Base-by-base conservation (phyloP, 2,888 invertebrate genomes). In the Apodemia hepburni region DNA sequence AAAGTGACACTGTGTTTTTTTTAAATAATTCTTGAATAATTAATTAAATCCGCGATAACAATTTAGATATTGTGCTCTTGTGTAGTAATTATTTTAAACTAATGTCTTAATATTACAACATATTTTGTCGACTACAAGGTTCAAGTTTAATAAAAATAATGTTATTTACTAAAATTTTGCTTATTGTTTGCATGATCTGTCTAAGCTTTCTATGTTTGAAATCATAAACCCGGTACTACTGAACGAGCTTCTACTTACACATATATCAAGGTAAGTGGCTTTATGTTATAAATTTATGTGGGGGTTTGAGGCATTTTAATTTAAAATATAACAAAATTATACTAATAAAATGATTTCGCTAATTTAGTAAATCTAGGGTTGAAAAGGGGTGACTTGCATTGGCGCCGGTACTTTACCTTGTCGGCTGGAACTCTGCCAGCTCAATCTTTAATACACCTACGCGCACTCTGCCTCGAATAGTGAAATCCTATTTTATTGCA, bases 321-420 rank as follows among this genome's bases (percentile, higher is more conserved):
- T 42, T 33, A 18, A 11, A 49, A 33, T 47, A 22, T 22, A 29
- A 27, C 8, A 47, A 29, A 29, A 35, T 35, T 35, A 35, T 11
- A 11, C 0, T 9, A 11, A 1, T 3, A 15, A 38, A 12, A 38
- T 38, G 3, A 38, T 38, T 38, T 38, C 15, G 15, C 42, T 42
- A 15, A 15, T 42, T 18, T 8, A 17, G 38, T 45, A 59, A 61
- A 47, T 33, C 35, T 59, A 29, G n/a, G 49, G n/a, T 47, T 42
- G 22, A 29, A 29, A 54, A 38, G 12, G 58, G 74, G 78, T 69
- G 77, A 85, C 87, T 87, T 86, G 88, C 87, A 82, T 84, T 86
- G 86, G 81, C 87, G 85, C 82, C 85, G 75, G 75, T 77, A 84
- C 86, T 87, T 87, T 84, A 87, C 85, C 87, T 85, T 84, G 86